Evolutionary conservation across 2,797 vertebrate genomes (phyloP), one percentile per base, ranked within the genome.

Genomic region (Discoglossus pictus): DNA sequence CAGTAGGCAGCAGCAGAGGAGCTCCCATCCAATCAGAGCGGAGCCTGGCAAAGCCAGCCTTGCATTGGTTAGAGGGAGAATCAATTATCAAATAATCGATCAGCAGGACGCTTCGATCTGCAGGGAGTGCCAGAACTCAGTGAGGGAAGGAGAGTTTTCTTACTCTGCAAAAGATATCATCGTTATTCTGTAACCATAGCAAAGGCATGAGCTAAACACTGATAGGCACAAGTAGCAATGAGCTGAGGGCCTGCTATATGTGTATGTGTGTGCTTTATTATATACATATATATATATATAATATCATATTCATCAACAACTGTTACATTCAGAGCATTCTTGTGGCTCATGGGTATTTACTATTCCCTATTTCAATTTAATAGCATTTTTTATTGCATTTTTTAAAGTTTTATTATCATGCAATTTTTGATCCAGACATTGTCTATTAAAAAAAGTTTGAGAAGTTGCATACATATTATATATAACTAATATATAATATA

Each of bases 71-170:
- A 81, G 71, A 76, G 61, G 62, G 77, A 75, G 85, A 84, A 93
- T 93, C 91, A 91, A 92, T 94, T 87, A 88, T 82, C 75, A 84
- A 84, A 82, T 91, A 87, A 93, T 93, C 90, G 88, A 89, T 92
- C 83, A 88, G 84, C 85, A 83, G 86, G 81, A 78, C 86, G 86
- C 84, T 84, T 85, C 86, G 87, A 90, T 85, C 83, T 74, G 80
- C 77, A n/a, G 78, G 77, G 73, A 82, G 76, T 51, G 71, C 73
- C 72, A 72, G 75, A 12, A 52, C 35, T 65, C 16, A 73, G 65
- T 46, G 23, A 34, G n/a, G 25, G 12, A 21, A 31, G 16, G 21
- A 1, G n/a, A 10, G 24, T 52, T 40, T 23, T 39, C 56, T 5
- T 4, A 9, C 9, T 10, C 31, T 48, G 48, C n/a, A 52, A 25